These are phyloP conservation scores for Apis cerana DNA, from an alignment of 1,140 invertebrate species.

Conservation along the genomic window DNA sequence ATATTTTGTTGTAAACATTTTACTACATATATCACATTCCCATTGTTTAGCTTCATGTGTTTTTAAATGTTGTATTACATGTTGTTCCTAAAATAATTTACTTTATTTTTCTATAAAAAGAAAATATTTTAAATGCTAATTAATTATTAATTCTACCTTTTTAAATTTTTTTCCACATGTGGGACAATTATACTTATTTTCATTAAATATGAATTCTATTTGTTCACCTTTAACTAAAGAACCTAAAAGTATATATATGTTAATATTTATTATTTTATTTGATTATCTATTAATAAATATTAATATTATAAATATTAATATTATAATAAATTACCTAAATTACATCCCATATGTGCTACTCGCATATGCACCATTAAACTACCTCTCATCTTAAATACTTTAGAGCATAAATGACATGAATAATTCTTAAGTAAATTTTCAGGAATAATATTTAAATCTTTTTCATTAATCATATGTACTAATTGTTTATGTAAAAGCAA, in stretches of 20 bases:
- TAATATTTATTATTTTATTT: not conserved
- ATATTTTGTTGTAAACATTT: constrained; percentile 94
- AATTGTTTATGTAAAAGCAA: constrained; percentile 88
- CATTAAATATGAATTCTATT: constrained; percentile 60
- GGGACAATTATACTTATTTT: constrained; percentile 76
- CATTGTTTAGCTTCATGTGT: constrained; percentile 85
- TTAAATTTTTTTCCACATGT: constrained; percentile 82
- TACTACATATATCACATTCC: constrained; percentile 92
- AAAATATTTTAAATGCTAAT: no score
- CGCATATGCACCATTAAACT: constrained; percentile 91
- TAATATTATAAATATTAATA: not conserved
- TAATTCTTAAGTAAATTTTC: constrained; percentile 82
- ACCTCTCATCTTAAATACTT: constrained; percentile 90
- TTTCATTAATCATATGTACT: constrained; percentile 85
- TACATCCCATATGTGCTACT: constrained; percentile 86
- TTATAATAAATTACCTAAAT: constrained; percentile 66
- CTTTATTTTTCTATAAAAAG: constrained; percentile 15
- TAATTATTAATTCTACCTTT: constrained; percentile 72
- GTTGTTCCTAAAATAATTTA: constrained; percentile 79
- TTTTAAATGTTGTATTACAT: constrained; percentile 82
- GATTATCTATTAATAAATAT: not conserved
- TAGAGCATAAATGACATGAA: constrained; percentile 89
- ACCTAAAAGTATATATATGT: constrained; percentile 54
- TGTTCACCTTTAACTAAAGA: constrained; percentile 67
- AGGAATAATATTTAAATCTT: constrained; percentile 70